Base-by-base conservation (phyloP, 2,113 vertebrate genomes). In the Leptobrachium ailaonicum region DNA sequence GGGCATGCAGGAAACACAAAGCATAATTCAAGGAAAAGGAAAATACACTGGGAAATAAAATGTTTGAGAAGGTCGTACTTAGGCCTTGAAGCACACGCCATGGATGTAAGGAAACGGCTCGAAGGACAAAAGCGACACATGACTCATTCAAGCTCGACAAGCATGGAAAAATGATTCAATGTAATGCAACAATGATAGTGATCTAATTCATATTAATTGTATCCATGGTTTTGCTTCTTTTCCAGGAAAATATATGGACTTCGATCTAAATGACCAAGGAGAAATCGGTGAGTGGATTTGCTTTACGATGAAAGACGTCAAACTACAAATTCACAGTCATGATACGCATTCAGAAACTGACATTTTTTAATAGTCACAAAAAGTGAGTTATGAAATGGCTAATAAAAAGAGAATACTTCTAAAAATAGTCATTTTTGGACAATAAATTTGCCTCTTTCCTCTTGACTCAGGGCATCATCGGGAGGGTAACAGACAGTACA, bases 211-310 rank as follows among this genome's bases (percentile, higher is more conserved):
- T 58, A n/a, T 4, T 68, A 44, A 58, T 20, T 12, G 14, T 58
- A 9, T 12, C 44, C 50, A 1, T 66, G 53, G 2, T 1, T 85
- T 85, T 88, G 56, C 40, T 79, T 90, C 73, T 85, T 54, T 92
- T 94, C 72, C 90, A 99, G 98, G 97, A 90, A 99, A 97, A 87
- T 99, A 98, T 85, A 93, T 97, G 85, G 98, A 99, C 83, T 99
- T 99, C 87, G 97, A 99, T 91, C 90, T 99, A 77, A 99, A 98
- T 56, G 96, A 98, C 74, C 92, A 99, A 86, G 97, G 95, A 42
- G 98, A 99, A 74, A 98, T 99, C 3, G 98, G 98, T 99, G 89
- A 98, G 97, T 95, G 85, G 1, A 60, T 32, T 32, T 32, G 20
- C 20, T 32, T 32, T 32, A 32, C 20, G 20, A 32, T 32, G 20